Conservation (phyloP, 2,797 vertebrate genomes). For the Sorex maritimensis region DNA sequence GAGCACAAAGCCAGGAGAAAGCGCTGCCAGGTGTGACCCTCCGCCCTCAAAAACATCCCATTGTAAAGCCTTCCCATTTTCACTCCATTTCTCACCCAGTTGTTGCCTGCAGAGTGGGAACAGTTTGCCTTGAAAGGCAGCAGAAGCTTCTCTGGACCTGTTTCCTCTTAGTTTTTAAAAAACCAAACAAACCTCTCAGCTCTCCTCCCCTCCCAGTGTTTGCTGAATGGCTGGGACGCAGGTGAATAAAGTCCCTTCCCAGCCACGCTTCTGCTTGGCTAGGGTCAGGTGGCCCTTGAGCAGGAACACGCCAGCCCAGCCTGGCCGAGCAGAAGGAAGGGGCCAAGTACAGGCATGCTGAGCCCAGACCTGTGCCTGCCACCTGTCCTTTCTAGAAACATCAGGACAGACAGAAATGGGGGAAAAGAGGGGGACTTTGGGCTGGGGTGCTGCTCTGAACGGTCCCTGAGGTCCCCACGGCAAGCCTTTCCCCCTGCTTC, state of each 20-base stretch:
- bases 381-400: background rate
- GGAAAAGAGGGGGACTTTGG: background rate
- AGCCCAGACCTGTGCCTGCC: background rate
- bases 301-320: background rate
- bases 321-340: background rate
- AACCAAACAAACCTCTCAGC: background rate
- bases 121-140: background rate
- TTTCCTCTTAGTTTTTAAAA: background rate
- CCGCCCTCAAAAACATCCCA: no score
- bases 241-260: background rate
- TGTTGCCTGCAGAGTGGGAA: background rate
- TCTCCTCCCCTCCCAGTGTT: background rate
- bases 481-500: background rate
- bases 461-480: background rate
- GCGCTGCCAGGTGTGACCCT: no score
- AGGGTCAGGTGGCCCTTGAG: background rate
- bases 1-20: no score
- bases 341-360: background rate
- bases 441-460: no score
- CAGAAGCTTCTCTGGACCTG: background rate
- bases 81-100: background rate
- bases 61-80: no score
- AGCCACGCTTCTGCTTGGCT: background rate
- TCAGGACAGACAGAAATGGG: background rate
- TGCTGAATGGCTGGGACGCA: background rate